Percentiles rank a stretch among this genome's conserved stretches.
Evolutionary conservation across 2,113 vertebrate species (phyloP).

Genomic region (Kobus ellipsiprymnus): DNA sequence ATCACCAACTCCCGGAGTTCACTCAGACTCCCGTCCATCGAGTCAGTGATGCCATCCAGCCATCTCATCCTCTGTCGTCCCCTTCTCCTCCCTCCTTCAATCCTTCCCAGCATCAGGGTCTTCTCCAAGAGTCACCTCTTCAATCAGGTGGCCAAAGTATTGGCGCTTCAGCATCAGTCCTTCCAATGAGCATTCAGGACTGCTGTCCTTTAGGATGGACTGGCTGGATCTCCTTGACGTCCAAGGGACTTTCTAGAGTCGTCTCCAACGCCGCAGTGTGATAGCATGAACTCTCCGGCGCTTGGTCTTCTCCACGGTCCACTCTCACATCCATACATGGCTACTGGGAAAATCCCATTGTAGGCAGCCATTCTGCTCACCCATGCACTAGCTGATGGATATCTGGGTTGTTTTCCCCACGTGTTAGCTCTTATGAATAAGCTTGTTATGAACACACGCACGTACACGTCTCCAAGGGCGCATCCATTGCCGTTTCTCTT

Average conservation of each 20-base stretch:
- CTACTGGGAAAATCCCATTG: background rate
- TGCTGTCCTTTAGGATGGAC: background rate
- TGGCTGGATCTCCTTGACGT: background rate
- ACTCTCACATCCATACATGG: background rate
- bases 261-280: accelerated
- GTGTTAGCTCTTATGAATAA: accelerated
- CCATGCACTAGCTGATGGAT: accelerated
- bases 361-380: accelerated
- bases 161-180: background rate
- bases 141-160: background rate
- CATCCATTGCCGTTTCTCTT: accelerated
- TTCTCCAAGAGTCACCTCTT: background rate
- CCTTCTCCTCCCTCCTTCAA: background rate
- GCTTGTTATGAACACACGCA: accelerated
- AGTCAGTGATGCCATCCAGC: background rate
- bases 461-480: accelerated
- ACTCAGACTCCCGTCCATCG: background rate
- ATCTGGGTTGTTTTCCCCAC: accelerated
- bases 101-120: background rate
- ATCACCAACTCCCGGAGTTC: background rate
- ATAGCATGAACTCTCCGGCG: accelerated
- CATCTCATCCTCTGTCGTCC: background rate
- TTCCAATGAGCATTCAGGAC: background rate
- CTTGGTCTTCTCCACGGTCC: background rate
- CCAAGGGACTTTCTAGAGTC: background rate